These are phyloP conservation scores for Pelochelys cantorii DNA, from an alignment of 2,797 vertebrate genomes.

Conservation along the genomic window DNA sequence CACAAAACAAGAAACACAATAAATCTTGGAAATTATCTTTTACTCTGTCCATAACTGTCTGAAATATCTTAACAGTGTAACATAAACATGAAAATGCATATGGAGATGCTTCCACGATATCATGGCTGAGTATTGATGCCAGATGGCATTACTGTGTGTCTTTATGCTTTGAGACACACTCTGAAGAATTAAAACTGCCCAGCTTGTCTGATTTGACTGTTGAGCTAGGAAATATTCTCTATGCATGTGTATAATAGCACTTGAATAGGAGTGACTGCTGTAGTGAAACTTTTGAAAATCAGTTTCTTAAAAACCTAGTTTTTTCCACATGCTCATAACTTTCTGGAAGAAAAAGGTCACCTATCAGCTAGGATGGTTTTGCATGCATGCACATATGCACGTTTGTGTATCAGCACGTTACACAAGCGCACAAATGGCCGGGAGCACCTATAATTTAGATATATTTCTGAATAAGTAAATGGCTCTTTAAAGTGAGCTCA, in stretches of 20 bases:
- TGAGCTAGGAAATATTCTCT: not conserved
- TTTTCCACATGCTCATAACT: not conserved
- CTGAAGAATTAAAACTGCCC: not conserved
- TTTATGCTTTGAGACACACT: not conserved
- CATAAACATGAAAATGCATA: not conserved
- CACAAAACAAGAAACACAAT: not conserved
- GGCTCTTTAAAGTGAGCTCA: not conserved
- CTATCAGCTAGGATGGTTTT: not conserved
- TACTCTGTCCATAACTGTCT: not conserved
- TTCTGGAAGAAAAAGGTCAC: not conserved
- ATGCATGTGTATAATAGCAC: not conserved
- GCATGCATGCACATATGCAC: not conserved
- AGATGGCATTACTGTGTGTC: not conserved
- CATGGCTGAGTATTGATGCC: not conserved
- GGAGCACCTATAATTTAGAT: not conserved
- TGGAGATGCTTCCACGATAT: not conserved
- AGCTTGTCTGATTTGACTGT: not conserved
- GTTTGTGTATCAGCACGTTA: not conserved
- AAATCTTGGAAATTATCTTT: not conserved
- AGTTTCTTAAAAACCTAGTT: not conserved
- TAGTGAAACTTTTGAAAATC: not conserved
- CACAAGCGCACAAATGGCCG: not conserved
- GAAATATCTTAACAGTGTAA: not conserved
- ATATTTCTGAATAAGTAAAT: not conserved
- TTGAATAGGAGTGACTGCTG: not conserved